Evolutionary conservation across 2,888 invertebrate species (phyloP), one percentile per base, ranked within the genome.

Genomic region (Xanthia icteritia): DNA sequence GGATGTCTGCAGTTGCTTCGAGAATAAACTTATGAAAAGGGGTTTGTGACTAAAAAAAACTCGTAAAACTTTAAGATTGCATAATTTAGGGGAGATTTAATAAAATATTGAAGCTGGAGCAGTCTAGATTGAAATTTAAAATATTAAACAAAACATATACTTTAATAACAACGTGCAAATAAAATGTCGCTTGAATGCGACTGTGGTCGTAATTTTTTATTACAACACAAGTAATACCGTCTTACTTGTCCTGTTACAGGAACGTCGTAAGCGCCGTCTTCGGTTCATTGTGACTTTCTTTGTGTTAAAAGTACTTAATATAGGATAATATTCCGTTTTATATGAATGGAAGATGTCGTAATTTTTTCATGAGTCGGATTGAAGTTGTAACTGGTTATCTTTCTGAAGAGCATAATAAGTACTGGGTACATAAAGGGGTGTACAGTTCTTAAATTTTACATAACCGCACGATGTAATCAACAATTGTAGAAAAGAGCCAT

Each of bases 161-260:
- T 71, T 68, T 66, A 74, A 76, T 73, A 83, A 78, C 79, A 80
- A 67, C 72, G 79, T 82, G 76, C 68, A 82, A 86, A 88, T 85
- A 84, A 83, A 87, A 77, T 61, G 78, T 81, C 82, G 73, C 84
- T 88, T 89, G 76, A 82, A 87, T 83, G 81, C 81, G 84, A 78
- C 81, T 75, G 73, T n/a, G 80, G 61, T 87, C 88, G 78, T 88
- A 83, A 79, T 89, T 83, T 89, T 87, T 88, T 88, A 88, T 87
- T 79, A 72, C 85, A 72, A 80, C 76, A 81, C 77, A 82, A 82
- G 86, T 80, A 88, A 79, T 77, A 76, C 51, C 51, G 74, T 71
- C 77, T 77, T 76, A 73, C 79, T 74, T 72, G 76, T 76, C 61
- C 73, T 45, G 86, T 80, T 73, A 84, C 73, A 83, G 77, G 72